These are phyloP conservation scores for Chaetodon trifascialis DNA, from an alignment of 2,113 vertebrate genomes.

Conservation along the genomic window DNA sequence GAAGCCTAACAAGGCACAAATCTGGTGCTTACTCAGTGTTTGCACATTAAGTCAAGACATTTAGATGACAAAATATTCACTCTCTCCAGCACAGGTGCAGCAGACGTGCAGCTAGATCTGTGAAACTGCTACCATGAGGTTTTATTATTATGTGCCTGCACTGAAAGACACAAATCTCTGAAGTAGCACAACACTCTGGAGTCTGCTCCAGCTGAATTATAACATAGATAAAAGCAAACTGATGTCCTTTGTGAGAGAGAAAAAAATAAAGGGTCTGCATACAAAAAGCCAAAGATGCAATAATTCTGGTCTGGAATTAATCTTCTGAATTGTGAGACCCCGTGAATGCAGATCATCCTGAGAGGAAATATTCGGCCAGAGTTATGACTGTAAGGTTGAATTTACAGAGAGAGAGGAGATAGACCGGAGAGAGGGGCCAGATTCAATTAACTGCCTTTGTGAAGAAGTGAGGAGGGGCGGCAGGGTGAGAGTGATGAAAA, in stretches of 20 bases:
- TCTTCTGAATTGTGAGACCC: conserved; percentile 43
- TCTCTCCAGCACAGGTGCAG: conserved; percentile 35
- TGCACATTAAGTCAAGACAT: conserved; percentile 28
- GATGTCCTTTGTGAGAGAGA: conserved; percentile 6
- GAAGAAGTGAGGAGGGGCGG: conserved; percentile 59
- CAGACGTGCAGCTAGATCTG: conserved; percentile 33
- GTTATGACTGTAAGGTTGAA: conserved; percentile 59
- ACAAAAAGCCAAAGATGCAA: conserved; percentile 52
- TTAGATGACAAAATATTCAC: conserved; percentile 41
- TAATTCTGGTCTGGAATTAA: conserved; percentile 59
- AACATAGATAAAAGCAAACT: conserved; percentile 41
- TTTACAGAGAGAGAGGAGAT: conserved; percentile 44
- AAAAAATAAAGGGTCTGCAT: conserved; percentile 28
- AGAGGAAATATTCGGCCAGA: conserved; percentile 58
- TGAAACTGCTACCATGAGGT: conserved; percentile 36
- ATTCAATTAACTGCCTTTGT: conserved; percentile 76
- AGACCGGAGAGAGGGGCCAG: conserved; percentile 43
- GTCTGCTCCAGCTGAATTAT: conserved; percentile 45
- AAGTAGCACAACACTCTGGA: conserved; percentile 16
- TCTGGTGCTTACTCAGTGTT: conserved; percentile 2
- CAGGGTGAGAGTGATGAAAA: conserved; percentile 68
- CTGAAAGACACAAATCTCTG: conserved; percentile 42
- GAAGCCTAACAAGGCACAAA: background rate
- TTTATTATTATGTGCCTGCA: conserved; percentile 24
- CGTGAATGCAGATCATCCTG: conserved; percentile 44